These are phyloP conservation scores for Drosophila littoralis DNA, from an alignment of 1,140 invertebrate genomes.

Conservation along the genomic window DNA sequence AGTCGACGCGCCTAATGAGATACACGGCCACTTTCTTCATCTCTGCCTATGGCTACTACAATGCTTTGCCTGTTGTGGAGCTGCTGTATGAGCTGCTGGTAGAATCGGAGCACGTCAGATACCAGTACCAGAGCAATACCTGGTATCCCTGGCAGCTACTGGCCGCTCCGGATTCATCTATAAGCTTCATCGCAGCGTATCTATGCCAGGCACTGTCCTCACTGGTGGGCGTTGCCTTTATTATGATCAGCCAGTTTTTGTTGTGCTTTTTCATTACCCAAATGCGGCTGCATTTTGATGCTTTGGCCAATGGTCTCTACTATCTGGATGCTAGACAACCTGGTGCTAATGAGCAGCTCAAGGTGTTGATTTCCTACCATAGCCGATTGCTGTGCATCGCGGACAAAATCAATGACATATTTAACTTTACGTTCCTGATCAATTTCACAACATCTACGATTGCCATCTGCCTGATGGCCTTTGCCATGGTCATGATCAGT, in stretches of 20 bases:
- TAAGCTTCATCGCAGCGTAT: slow-evolving; percentile 39
- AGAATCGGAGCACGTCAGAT: slow-evolving; percentile 28
- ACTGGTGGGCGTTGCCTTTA: slow-evolving; percentile 57
- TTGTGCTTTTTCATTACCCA: slow-evolving; percentile 67
- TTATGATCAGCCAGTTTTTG: slow-evolving; percentile 54
- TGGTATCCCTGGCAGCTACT: slow-evolving; percentile 72
- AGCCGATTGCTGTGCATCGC: slow-evolving; percentile 43
- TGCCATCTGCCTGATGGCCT: slow-evolving; percentile 70
- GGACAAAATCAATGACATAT: slow-evolving; percentile 50
- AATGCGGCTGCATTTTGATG: slow-evolving; percentile 72
- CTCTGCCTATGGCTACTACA: slow-evolving; percentile 55
- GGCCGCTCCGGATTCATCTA: background rate
- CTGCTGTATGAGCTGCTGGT: slow-evolving; percentile 45
- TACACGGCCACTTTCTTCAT: slow-evolving; percentile 49
- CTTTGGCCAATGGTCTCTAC: slow-evolving; percentile 40
- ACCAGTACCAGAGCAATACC: slow-evolving; percentile 63
- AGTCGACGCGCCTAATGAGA: slow-evolving; percentile 53
- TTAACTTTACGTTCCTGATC: slow-evolving; percentile 60
- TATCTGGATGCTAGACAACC: slow-evolving; percentile 41
- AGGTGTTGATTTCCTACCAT: slow-evolving; percentile 57
- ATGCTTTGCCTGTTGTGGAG: slow-evolving; percentile 50
- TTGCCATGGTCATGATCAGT: slow-evolving; percentile 67
- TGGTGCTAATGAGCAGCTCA: slow-evolving; percentile 47
- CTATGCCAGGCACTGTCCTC: slow-evolving; percentile 52
- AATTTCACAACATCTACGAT: slow-evolving; percentile 65